These are phyloP conservation scores for Psettodes erumei DNA, from an alignment of 2,113 vertebrate species.

Conservation along the genomic window DNA sequence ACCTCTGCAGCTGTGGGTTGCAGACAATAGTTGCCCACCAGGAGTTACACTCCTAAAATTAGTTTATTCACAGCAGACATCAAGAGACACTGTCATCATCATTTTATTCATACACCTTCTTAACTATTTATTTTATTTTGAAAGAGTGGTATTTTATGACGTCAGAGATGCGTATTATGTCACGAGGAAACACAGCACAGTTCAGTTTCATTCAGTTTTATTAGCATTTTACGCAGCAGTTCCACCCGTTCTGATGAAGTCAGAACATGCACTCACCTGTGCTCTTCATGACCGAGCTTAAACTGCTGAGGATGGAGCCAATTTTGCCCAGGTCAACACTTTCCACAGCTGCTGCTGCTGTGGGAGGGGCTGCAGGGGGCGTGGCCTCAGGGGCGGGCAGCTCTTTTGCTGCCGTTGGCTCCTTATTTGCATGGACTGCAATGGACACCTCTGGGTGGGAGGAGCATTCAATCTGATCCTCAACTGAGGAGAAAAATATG, in stretches of 20 bases:
- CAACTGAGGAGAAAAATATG: conserved; percentile 78
- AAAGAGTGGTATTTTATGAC: background rate
- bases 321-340: conserved; percentile 94
- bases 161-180: background rate
- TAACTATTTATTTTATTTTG: background rate
- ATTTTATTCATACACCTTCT: no score
- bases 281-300: conserved; percentile 92
- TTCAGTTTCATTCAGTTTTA: background rate
- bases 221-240: background rate
- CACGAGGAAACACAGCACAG: background rate
- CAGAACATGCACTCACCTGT: conserved; percentile 85
- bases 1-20: no score
- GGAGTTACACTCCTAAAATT: background rate
- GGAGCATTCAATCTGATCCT: conserved; percentile 84
- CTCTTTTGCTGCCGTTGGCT: conserved; percentile 35
- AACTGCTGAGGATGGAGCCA: conserved; percentile 93
- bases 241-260: background rate
- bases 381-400: conserved; percentile 28
- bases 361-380: conserved; percentile 6
- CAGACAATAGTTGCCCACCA: no score
- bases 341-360: conserved; percentile 77
- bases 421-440: conserved; percentile 25
- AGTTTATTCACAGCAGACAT: background rate
- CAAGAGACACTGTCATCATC: no score
- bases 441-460: conserved; percentile 58